Base-by-base conservation (phyloP, 2,113 vertebrate genomes). In the Plecturocebus donacophilus region DNA sequence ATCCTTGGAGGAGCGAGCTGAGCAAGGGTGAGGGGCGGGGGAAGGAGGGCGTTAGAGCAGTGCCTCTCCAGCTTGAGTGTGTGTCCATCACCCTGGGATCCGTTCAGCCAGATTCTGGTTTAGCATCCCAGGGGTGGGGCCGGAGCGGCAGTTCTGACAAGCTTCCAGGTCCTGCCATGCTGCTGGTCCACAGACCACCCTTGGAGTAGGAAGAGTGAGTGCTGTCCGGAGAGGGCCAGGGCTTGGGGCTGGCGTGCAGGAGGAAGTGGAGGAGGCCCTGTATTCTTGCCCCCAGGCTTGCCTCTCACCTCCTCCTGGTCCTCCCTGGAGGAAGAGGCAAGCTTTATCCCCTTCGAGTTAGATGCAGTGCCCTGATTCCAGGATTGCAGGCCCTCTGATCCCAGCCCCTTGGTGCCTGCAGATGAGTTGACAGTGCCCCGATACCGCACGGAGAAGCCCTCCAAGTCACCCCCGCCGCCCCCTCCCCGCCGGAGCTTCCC, bases 371-470 rank as follows among this genome's bases (percentile, higher is more conserved):
- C 6, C 2, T 9, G 30, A 38, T 49, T 49, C n/a, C 88, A 42
- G 35, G 61, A 49, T 30, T 73, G 12, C 4, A 6, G 38, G 35
- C 11, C 13, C 66, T 27, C 92, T 97, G 92, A 96, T 19, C 21
- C 54, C 58, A 32, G 56, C 19, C 40, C 92, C 70, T 17, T 38
- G 56, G 3, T 79, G 20, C 91, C 97, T 89, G 19, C 98, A 99
- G 99, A 99, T 90, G 99, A 99, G 94, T 98, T 99, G 98, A 99
- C 99, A 0, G 99, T 99, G 81, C 99, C 99, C 1, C 99, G 99
- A 23, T 99, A 99, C 97, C 99, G 99, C 89, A 99, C 99, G 0
- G 99, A 99, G 98, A 99, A 99, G 97, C 99, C 99, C 25, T 99
- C 99, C 84, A 99, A 99, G 94, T 99, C 99, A 0, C 99, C 99